Conservation (phyloP, 2,888 invertebrate genomes). For the Ophion costatus region DNA sequence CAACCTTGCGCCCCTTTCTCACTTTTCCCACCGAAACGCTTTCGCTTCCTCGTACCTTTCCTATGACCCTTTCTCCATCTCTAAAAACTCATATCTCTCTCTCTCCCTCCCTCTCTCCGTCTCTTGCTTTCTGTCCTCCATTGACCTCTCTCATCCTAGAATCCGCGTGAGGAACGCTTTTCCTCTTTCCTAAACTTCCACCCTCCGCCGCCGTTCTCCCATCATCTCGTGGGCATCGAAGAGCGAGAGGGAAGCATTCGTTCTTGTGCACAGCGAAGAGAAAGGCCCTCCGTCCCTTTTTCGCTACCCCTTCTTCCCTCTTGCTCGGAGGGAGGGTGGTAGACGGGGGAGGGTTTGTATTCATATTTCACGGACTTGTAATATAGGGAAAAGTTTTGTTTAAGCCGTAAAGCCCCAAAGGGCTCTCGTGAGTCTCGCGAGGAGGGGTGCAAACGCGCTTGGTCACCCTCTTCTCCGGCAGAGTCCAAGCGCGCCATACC, state of each 20-base stretch:
- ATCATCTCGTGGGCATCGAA: slow-evolving; percentile 25
- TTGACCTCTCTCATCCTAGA: slow-evolving; percentile 27
- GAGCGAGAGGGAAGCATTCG: slow-evolving; percentile 2
- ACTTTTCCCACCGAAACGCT: slow-evolving; percentile 28
- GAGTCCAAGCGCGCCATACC: slow-evolving; percentile 68
- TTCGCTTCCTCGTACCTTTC: slow-evolving; percentile 29
- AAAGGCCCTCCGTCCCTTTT: neutral
- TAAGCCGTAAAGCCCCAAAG: slow-evolving; percentile 81
- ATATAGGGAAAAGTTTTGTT: slow-evolving; percentile 83
- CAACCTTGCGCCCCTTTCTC: slow-evolving; percentile 41
- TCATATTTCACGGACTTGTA: slow-evolving; percentile 83
- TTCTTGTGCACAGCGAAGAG: neutral
- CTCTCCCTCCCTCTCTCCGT: slow-evolving; percentile 5
- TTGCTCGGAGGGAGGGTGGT: slow-evolving; percentile 63
- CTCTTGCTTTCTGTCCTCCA: neutral
- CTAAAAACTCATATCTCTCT: slow-evolving; percentile 23
- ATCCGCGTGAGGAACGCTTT: slow-evolving; percentile 9
- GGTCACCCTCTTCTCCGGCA: slow-evolving; percentile 74
- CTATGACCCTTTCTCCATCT: slow-evolving; percentile 33
- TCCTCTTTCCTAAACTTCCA: slow-evolving; percentile 40
- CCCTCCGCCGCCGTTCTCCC: slow-evolving; percentile 20
- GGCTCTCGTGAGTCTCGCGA: slow-evolving; percentile 62
- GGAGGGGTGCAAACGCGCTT: slow-evolving; percentile 56
- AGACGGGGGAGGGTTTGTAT: slow-evolving; percentile 72
- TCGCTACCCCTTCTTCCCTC: slow-evolving; percentile 18